Percentiles rank a stretch among this genome's conserved stretches.
phyloP scores from a whole-genome alignment of 2,113 vertebrate species.

The Neotoma lepida region DNA sequence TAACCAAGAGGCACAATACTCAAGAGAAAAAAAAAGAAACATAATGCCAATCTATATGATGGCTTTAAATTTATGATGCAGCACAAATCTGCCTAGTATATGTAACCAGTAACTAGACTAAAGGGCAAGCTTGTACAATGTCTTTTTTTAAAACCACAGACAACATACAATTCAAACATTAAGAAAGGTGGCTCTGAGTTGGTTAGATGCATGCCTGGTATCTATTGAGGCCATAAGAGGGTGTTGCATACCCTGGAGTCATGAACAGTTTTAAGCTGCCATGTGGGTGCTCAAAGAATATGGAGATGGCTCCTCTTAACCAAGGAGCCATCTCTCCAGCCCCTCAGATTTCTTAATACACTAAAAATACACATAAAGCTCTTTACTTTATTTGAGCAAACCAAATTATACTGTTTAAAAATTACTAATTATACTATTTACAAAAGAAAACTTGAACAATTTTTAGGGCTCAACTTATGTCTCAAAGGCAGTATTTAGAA shows the following conservation, averaged over 20 bases:
- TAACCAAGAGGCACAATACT: slow-evolving; percentile 18
- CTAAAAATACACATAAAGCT: not conserved
- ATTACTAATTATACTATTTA: not conserved
- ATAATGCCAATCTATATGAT: not conserved
- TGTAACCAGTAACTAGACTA: slow-evolving; percentile 39
- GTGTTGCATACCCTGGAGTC: not conserved
- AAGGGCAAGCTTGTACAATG: slow-evolving; percentile 17
- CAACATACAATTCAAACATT: slow-evolving; percentile 12
- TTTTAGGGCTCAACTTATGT: not conserved
- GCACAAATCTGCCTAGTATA: not conserved
- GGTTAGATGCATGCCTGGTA: not conserved
- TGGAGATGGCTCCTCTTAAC: too few species aligned
- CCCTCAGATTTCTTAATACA: not conserved
- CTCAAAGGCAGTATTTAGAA: not conserved
- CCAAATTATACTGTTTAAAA: not conserved
- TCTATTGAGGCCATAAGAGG: not conserved
- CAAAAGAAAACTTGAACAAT: slow-evolving; percentile 24
- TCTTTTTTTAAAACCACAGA: slow-evolving; percentile 12
- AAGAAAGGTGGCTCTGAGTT: slow-evolving; percentile 2
- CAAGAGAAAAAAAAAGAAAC: slow-evolving; percentile 28
- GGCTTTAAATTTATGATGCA: slow-evolving; percentile 6
- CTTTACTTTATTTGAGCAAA: slow-evolving; percentile 37
- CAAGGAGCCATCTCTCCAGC: not conserved
- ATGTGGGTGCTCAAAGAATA: not conserved
- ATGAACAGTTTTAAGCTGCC: not conserved